Evolutionary conservation across 2,113 vertebrate species (phyloP).

Genomic region (Gorilla gorilla): DNA sequence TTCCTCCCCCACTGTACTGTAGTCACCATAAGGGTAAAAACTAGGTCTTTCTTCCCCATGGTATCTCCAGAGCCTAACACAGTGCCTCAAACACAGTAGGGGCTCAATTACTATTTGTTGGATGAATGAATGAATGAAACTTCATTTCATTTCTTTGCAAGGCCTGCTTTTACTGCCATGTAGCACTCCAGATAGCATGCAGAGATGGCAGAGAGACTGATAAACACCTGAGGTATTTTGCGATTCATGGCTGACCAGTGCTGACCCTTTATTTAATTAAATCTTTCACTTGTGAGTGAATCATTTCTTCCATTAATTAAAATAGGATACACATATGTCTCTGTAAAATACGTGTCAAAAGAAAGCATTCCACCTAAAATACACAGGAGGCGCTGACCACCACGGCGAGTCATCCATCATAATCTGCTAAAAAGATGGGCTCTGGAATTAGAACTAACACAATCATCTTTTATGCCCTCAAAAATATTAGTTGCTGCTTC

Average conservation of each 20-base stretch:
- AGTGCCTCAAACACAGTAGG: neutral
- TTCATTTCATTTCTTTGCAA: conserved; percentile 25
- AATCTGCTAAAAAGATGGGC: conserved; percentile 58
- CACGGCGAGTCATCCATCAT: conserved; percentile 40
- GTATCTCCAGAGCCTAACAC: neutral
- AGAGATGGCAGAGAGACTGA: conserved; percentile 5
- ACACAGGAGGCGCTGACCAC: conserved; percentile 68
- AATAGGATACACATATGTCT: conserved; percentile 72
- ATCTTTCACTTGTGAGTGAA: conserved; percentile 77
- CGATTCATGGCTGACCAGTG: conserved; percentile 66
- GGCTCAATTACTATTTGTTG: conserved; percentile 25
- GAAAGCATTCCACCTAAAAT: conserved; percentile 72
- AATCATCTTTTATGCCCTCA: conserved; percentile 46
- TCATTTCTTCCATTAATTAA: conserved; percentile 79
- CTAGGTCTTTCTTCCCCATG: neutral
- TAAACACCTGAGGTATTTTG: conserved; percentile 64
- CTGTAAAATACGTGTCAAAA: conserved; percentile 73
- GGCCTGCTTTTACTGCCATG: neutral
- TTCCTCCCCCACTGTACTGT: neutral
- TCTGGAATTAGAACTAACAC: conserved; percentile 63
- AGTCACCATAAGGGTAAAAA: neutral
- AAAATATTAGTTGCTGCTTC: conserved; percentile 49
- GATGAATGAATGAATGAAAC: conserved; percentile 43
- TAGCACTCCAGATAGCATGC: neutral
- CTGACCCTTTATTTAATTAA: conserved; percentile 78